Conservation (phyloP, 2,888 invertebrate species). For the Pachliopta kotzebuea region DNA sequence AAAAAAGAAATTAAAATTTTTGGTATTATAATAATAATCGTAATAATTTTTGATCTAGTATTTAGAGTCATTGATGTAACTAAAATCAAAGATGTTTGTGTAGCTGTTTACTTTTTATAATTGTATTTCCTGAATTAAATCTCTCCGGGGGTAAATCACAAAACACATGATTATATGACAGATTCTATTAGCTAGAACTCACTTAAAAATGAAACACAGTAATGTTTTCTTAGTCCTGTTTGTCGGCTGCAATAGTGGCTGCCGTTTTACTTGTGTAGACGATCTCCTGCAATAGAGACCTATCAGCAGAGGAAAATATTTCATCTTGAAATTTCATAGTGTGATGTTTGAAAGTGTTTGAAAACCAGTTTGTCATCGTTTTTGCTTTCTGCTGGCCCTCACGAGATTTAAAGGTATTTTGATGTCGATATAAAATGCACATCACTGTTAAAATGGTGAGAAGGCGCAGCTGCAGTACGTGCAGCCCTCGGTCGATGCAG, state of each 20-base stretch:
- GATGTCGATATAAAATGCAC: neutral
- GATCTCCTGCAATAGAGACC: no score
- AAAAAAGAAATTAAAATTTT: no score
- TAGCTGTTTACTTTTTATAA: neutral
- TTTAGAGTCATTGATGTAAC: neutral
- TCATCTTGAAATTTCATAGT: no score
- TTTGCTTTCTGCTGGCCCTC: neutral
- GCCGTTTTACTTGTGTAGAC: no score
- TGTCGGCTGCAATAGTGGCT: no score
- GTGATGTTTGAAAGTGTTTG: neutral
- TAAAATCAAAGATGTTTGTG: neutral
- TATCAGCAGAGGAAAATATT: no score
- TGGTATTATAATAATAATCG: neutral
- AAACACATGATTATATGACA: no score
- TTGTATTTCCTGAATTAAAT: neutral
- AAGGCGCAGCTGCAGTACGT: conserved; percentile 27
- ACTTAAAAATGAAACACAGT: no score
- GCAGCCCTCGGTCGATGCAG: conserved; percentile 28
- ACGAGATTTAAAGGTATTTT: neutral
- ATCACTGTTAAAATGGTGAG: conserved; percentile 6
- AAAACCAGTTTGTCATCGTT: neutral
- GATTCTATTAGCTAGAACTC: no score
- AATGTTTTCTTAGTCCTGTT: no score
- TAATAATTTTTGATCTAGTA: neutral
- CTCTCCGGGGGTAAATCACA: neutral